phyloP scores from a whole-genome alignment of 2,797 vertebrate species.

The Prionace glauca region DNA sequence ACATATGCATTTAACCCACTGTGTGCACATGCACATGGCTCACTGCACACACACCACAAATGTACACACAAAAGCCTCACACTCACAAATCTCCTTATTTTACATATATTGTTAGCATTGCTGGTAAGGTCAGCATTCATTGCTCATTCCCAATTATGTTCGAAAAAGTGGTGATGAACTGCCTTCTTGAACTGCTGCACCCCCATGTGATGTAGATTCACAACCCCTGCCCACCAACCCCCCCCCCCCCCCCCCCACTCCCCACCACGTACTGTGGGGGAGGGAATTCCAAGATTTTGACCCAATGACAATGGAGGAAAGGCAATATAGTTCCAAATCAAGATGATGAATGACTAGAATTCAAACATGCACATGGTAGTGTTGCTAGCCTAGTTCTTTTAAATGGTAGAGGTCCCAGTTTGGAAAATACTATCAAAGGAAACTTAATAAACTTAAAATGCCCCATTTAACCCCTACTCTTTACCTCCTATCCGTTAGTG shows the following conservation, averaged over 20 bases:
- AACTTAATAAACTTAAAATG: too few species aligned
- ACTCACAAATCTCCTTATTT: neutral
- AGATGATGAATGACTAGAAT: too few species aligned
- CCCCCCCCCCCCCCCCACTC: too few species aligned
- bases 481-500: too few species aligned
- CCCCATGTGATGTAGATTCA: neutral
- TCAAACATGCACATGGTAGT: too few species aligned
- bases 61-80: neutral
- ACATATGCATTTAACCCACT: neutral
- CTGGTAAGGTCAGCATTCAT: neutral
- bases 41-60: too few species aligned
- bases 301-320: neutral
- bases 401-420: too few species aligned
- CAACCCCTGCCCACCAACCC: too few species aligned
- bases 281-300: neutral
- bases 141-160: neutral
- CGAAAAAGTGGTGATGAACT: neutral
- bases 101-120: neutral
- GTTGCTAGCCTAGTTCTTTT: too few species aligned
- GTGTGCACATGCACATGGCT: neutral
- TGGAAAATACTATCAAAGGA: too few species aligned
- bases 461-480: too few species aligned
- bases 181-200: neutral
- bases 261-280: too few species aligned
- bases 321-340: neutral